Conservation (phyloP, 2,888 invertebrate species). For the Megamerina dolium region DNA sequence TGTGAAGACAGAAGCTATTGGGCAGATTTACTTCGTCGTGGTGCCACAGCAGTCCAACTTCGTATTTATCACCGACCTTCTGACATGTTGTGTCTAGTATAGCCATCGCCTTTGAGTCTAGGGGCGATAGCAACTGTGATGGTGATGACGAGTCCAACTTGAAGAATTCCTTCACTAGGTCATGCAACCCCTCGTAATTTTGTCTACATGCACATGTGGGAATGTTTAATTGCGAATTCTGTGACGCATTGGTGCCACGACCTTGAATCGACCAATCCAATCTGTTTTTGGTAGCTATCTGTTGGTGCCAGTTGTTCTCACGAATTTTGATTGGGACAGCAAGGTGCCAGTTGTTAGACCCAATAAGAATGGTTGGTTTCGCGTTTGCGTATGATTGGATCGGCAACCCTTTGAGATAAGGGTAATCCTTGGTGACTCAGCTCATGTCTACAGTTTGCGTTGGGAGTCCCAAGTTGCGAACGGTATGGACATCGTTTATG, state of each 20-base stretch:
- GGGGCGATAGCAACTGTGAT: not conserved
- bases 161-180: no score
- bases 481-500: no score
- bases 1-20: not conserved
- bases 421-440: not conserved
- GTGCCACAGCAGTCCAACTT: slow-evolving; percentile 3
- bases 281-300: slow-evolving; percentile 11
- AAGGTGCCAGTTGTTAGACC: slow-evolving; percentile 13
- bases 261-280: slow-evolving; percentile 12
- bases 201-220: slow-evolving; percentile 11
- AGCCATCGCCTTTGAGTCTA: slow-evolving; percentile 1
- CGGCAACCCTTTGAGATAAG: no score
- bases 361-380: no score
- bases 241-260: not conserved
- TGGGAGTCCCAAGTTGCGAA: not conserved
- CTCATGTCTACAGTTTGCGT: slow-evolving; percentile 1
- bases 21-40: no score
- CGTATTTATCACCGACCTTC: slow-evolving; percentile 2
- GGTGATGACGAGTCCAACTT: no score
- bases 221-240: slow-evolving; percentile 2
- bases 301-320: slow-evolving; percentile 8
- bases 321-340: slow-evolving; percentile 11
- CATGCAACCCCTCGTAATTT: no score
- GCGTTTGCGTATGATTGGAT: no score
- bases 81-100: no score